A percentile compares a stretch with the other conserved stretches of the same genome.
Evolutionary conservation across 2,113 vertebrate species (phyloP).

Genomic region (Sula dactylatra): DNA sequence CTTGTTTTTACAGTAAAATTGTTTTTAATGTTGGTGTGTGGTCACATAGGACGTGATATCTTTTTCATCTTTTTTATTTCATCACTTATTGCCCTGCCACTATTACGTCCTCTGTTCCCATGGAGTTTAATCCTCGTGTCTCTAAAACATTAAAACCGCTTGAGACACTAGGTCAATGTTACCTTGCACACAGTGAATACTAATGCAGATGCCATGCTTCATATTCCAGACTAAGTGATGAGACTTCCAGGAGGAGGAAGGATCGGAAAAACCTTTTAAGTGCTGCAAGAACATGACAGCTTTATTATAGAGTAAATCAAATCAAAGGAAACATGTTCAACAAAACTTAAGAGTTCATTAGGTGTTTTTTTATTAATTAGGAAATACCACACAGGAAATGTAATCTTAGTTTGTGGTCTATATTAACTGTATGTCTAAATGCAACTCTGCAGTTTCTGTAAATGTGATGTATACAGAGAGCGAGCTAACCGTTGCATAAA

Average conservation of each 20-base stretch:
- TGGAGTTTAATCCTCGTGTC: slow-evolving; percentile 16
- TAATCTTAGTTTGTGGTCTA: neutral
- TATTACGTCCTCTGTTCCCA: neutral
- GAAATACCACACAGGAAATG: neutral
- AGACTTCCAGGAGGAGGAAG: neutral
- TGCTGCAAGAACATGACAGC: neutral
- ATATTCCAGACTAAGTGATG: neutral
- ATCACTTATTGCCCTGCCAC: neutral
- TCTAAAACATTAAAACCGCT: slow-evolving; percentile 4
- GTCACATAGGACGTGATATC: neutral
- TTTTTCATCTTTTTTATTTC: neutral
- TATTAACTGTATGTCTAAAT: neutral
- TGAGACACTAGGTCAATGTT: neutral
- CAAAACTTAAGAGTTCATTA: neutral
- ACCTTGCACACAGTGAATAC: neutral
- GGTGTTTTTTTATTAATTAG: neutral
- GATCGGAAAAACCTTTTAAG: neutral
- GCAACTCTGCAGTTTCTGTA: neutral
- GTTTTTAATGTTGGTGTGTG: neutral
- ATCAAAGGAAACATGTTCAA: neutral
- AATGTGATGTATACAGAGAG: neutral
- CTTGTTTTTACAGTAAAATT: neutral
- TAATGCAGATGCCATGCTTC: neutral
- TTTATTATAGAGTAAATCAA: neutral
- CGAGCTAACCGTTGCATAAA: neutral